Evolutionary conservation across 2,113 vertebrate species (phyloP).

Genomic region (Forbesichthys agassizii): DNA sequence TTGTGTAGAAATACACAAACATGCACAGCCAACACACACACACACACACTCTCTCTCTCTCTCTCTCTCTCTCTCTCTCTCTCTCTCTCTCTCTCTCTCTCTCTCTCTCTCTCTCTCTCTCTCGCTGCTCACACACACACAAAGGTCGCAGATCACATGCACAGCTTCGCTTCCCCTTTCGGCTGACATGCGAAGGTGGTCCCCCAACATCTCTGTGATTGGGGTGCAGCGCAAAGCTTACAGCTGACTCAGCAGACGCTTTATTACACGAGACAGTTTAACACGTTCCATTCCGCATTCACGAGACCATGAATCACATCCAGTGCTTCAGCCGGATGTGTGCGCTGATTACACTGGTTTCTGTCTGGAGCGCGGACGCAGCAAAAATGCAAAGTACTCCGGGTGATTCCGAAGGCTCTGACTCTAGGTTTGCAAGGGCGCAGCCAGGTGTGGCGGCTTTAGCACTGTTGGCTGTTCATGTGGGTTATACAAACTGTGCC

Average conservation of each 20-base stretch:
- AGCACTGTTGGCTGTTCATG: conserved; percentile 10
- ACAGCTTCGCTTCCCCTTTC: conserved; percentile 15
- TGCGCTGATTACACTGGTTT: conserved; percentile 19
- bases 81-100: neutral
- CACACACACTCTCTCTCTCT: neutral
- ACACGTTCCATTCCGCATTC: conserved; percentile 42
- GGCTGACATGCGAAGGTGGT: conserved; percentile 42
- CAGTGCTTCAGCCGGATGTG: conserved; percentile 11
- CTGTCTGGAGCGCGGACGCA: neutral
- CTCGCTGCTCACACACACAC: neutral
- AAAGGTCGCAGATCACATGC: neutral
- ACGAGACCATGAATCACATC: conserved; percentile 45
- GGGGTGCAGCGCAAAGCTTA: conserved; percentile 51
- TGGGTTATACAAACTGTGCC: neutral
- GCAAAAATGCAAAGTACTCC: conserved; percentile 16
- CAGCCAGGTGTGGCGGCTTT: neutral
- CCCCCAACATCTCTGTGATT: conserved; percentile 50
- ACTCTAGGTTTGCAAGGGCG: conserved; percentile 32
- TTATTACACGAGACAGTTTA: conserved; percentile 51
- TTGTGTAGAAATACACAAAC: conserved; percentile 39
- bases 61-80: neutral
- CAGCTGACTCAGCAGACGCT: conserved; percentile 12
- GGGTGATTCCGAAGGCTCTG: conserved; percentile 12
- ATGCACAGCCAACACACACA: conserved; percentile 7
- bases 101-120: neutral